phyloP scores from a whole-genome alignment of 1,140 invertebrate species.

The Lasioglossum baleicum region DNA sequence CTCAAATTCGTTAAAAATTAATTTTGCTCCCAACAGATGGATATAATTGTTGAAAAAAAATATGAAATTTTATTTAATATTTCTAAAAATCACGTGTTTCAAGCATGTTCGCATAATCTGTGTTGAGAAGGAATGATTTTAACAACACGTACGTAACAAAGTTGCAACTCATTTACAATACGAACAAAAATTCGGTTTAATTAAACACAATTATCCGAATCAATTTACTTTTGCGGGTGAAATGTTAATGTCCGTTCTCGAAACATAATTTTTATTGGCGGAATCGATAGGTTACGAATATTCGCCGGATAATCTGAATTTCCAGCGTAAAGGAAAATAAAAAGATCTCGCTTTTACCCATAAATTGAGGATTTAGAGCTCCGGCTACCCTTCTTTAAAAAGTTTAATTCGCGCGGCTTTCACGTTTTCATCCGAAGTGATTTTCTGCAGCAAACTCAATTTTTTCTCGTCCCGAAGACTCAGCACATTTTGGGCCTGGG shows the following conservation, averaged over 20 bases:
- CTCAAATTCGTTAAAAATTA: too few relatives aligned
- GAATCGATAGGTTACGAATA: neutral
- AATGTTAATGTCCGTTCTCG: neutral
- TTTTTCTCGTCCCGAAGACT: constrained; percentile 10
- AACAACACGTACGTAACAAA: too few relatives aligned
- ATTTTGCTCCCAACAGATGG: too few relatives aligned
- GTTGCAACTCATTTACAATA: too few relatives aligned
- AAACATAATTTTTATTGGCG: neutral
- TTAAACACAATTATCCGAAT: neutral
- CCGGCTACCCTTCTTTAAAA: neutral
- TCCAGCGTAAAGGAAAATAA: neutral
- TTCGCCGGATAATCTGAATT: neutral
- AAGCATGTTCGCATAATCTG: too few relatives aligned
- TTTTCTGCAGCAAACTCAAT: constrained; percentile 18
- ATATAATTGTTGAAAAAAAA: too few relatives aligned
- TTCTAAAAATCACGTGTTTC: too few relatives aligned
- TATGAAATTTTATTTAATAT: too few relatives aligned
- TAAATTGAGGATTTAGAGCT: constrained; percentile 2
- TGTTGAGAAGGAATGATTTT: too few relatives aligned
- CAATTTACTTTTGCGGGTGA: neutral
- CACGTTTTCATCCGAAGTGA: constrained; percentile 13
- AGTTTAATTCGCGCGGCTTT: constrained; percentile 11
- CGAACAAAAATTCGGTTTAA: too few relatives aligned
- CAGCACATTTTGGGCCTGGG: constrained; percentile 12
- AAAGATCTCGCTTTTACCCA: neutral